phyloP scores from a whole-genome alignment of 2,888 invertebrate genomes.

The Drepana falcataria region DNA sequence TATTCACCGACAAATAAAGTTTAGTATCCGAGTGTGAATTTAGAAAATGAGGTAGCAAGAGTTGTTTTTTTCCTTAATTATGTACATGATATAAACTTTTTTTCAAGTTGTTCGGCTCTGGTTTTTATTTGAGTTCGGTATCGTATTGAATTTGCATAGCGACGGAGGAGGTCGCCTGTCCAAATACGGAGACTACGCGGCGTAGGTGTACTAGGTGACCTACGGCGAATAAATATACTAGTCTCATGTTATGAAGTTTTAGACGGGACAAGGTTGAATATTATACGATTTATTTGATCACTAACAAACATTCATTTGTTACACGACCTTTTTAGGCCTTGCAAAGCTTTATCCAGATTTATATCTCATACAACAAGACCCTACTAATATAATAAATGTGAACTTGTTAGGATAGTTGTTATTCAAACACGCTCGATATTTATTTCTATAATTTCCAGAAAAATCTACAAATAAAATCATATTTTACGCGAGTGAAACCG shows the following conservation, averaged over 20 bases:
- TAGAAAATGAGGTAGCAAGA: neutral
- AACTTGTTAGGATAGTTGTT: no score
- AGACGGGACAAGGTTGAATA: constrained; percentile 22
- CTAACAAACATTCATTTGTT: constrained; percentile 2
- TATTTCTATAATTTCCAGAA: no score
- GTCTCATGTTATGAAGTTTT: neutral
- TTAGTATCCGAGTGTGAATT: neutral
- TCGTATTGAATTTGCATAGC: constrained; percentile 20
- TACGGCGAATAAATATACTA: constrained; percentile 18
- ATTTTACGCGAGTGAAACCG: no score
- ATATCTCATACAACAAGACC: no score
- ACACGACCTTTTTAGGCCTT: no score
- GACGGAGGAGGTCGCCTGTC: constrained; percentile 22
- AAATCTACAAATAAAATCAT: no score
- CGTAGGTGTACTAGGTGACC: constrained; percentile 11
- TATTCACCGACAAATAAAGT: neutral
- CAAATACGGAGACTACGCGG: constrained; percentile 14
- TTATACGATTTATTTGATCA: constrained; percentile 16
- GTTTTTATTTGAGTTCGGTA: constrained; percentile 19
- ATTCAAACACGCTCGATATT: no score
- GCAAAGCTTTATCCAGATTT: no score
- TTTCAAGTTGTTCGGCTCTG: neutral
- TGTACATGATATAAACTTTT: no score
- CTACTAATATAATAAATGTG: no score
- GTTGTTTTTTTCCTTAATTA: no score